Conservation (phyloP, 2,797 vertebrate genomes). For the Intellagama lesueurii region DNA sequence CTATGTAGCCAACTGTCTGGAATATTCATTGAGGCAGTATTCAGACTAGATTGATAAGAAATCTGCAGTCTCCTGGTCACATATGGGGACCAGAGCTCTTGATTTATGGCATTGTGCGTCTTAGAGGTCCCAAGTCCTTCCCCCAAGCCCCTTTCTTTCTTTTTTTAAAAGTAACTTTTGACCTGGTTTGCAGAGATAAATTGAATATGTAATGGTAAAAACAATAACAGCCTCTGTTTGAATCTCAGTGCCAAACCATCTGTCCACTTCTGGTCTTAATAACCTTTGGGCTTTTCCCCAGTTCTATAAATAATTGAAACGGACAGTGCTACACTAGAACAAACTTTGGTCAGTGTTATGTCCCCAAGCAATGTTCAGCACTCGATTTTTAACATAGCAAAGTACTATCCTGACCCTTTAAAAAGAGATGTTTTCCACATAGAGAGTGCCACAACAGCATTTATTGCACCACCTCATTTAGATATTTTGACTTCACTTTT, state of each 20-base stretch:
- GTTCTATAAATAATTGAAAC: slow-evolving; percentile 1
- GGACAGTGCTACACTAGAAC: neutral
- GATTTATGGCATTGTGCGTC: neutral
- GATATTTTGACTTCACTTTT: too few species aligned
- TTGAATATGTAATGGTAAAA: neutral
- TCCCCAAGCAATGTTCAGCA: neutral
- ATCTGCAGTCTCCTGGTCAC: neutral
- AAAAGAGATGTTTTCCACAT: too few species aligned
- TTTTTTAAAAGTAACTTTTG: neutral
- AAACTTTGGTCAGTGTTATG: neutral
- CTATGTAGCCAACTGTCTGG: neutral
- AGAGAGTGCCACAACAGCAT: neutral
- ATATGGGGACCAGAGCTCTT: neutral
- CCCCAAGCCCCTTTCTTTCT: neutral
- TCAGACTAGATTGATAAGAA: neutral
- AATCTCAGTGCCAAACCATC: neutral
- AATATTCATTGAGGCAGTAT: neutral
- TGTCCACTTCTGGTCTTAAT: neutral
- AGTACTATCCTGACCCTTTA: too few species aligned
- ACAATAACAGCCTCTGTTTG: neutral
- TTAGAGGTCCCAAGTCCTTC: neutral
- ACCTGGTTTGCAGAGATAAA: neutral
- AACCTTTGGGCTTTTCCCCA: neutral
- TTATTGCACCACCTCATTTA: too few species aligned
- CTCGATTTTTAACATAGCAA: neutral